Evolutionary conservation across 2,888 invertebrate species (phyloP), one percentile per base, ranked within the genome.

Genomic region (Lasioglossum villosulum): DNA sequence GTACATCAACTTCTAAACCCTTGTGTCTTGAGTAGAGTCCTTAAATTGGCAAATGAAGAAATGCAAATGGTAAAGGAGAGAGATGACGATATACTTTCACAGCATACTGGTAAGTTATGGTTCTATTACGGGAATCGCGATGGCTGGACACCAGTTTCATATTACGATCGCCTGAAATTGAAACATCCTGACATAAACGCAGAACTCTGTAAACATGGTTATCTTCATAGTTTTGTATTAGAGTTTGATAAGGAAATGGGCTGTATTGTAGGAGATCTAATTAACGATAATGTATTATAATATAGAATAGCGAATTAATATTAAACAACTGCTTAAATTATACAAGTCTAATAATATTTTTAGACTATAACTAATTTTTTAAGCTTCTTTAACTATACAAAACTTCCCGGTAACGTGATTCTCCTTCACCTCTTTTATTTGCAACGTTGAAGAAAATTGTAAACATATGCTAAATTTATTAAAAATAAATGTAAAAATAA

Each of bases 151-250:
- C 99, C 99, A 0, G 91, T 96, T 0, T 95, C 95, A 68, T 98
- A 97, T 93, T 98, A 96, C 93, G 95, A 97, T 42, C 96, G 97
- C 86, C 95, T 99, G 81, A 96, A 96, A 86, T 90, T 94, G 30
- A 95, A 95, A 81, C 96, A 97, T 93, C 97, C 97, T 0, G 95
- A 96, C 80, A 95, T 97, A 10, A 96, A 97, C 87, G 96, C 97
- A 4, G 94, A 96, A 84, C 92, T 97, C 34, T 97, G 97, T 93
- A 95, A 96, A 34, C 95, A 96, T 73, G 96, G 96, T 34, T 96
- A 96, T 91, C 96, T 96, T 52, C 99, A 99, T 95, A 97, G 98
- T 4, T 99, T 98, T 96, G 98, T 98, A 8, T 94, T 99, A 66
- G 96, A 96, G 71, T 95, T 96, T 66, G 97, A 97, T 2, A 94